Evolutionary conservation across 2,888 invertebrate species (phyloP), one percentile per base, ranked within the genome.

Genomic region (Hofmannophila pseudospretella): DNA sequence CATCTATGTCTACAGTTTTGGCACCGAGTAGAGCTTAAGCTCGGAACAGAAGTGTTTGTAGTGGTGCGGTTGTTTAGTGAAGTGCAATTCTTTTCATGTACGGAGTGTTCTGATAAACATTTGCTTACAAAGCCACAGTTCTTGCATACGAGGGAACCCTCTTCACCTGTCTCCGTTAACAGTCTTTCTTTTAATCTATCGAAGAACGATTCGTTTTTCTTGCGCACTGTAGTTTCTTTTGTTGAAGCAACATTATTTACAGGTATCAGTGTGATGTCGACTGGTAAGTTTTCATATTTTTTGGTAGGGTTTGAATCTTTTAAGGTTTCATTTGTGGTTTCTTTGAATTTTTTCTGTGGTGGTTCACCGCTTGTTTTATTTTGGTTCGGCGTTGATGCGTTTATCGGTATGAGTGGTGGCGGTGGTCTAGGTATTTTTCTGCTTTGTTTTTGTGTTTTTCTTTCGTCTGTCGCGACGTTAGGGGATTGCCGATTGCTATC

Each of bases 1-100:
- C 95, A 96, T 42, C 95, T 89, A 68, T 94, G 95, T 46, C 95
- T 90, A 69, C 96, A 96, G 66, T 93, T 92, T 72, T 95, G 95
- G 67, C 96, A 96, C 40, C 96, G 89, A 33, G 94, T 93, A 8
- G 94, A 93, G 45, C 92, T 90, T 55, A 88, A 71, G 50, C 81
- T 88, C 30, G 87, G 69, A 42, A 80, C 76, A 22, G 86, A 59
- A 4, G 88, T 67, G 47, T 72, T 84, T 30, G 74, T 45, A 34
- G 66, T 54, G 27, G 64, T 54, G 41, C 76, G 67, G 64, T 85
- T 89, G 26, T 86, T 58, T 23, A 86, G 73, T 41, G 78, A 68
- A 43, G 89, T 88, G 58, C 92, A 94, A 38, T 81, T 87, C 67
- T 93, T 93, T 60, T 92, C 91, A 67, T 95, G 95, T 41, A 93